These are phyloP conservation scores for Heterotilapia buettikoferi DNA, from an alignment of 2,113 vertebrate species.

Conservation along the genomic window DNA sequence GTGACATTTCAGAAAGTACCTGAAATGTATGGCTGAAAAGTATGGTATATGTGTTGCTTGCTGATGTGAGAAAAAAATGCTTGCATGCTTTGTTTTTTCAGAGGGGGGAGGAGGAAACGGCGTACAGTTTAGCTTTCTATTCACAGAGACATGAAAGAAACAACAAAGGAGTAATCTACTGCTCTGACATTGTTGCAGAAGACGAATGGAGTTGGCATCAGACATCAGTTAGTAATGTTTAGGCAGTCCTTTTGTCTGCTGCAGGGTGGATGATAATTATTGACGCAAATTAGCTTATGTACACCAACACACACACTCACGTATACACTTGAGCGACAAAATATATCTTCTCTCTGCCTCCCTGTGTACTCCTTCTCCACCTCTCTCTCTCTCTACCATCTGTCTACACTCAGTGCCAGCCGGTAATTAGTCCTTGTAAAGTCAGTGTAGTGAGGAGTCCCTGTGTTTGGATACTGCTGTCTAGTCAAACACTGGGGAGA, in stretches of 20 bases:
- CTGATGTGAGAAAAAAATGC: not conserved
- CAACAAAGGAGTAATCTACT: not conserved
- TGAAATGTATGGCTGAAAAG: not conserved
- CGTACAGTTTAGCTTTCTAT: not conserved
- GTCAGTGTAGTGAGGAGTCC: conserved; percentile 56
- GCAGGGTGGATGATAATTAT: conserved; percentile 36
- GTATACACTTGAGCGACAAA: not conserved
- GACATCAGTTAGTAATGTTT: conserved; percentile 41
- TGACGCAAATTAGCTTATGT: conserved; percentile 55
- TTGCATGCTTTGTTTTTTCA: not conserved
- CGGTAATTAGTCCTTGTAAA: conserved; percentile 70
- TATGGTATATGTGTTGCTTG: not conserved
- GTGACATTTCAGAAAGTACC: not conserved
- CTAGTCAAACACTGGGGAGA: conserved; percentile 46
- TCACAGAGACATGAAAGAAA: not conserved
- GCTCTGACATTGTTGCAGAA: not conserved
- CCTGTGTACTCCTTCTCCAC: conserved; percentile 19
- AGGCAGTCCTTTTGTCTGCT: conserved; percentile 20
- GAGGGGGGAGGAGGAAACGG: not conserved
- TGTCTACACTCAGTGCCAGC: conserved; percentile 59
- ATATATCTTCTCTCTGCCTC: conserved; percentile 17
- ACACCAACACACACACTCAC: conserved; percentile 38
- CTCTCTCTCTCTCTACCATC: conserved; percentile 47
- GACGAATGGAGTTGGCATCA: conserved; percentile 30
- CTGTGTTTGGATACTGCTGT: conserved; percentile 59